Evolutionary conservation across 2,888 invertebrate species (phyloP).

Genomic region (Fragum fragum): DNA sequence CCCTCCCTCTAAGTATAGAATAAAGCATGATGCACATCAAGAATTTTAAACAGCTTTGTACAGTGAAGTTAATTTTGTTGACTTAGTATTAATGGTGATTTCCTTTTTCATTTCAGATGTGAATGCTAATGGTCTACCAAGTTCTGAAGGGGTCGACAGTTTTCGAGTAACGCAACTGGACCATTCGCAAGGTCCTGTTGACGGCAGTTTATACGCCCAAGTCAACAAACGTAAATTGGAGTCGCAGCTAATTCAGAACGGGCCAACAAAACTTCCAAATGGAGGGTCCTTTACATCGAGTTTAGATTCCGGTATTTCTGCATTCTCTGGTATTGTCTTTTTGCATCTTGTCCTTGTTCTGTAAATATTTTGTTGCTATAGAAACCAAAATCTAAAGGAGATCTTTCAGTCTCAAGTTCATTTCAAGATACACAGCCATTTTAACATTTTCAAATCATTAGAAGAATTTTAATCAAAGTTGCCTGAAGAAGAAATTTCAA

Average conservation of each 20-base stretch:
- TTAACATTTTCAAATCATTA: too few species aligned
- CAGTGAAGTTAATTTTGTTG: too few species aligned
- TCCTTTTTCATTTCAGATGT: conserved; percentile 70
- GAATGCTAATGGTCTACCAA: conserved; percentile 75
- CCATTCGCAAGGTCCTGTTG: conserved; percentile 89
- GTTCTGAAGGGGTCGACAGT: conserved; percentile 64
- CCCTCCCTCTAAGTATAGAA: too few species aligned
- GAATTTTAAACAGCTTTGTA: too few species aligned
- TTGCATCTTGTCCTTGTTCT: conserved; percentile 61
- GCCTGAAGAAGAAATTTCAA: too few species aligned
- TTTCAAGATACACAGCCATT: too few species aligned
- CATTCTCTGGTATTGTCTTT: conserved; percentile 69
- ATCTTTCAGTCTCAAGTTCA: too few species aligned
- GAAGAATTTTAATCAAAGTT: too few species aligned
- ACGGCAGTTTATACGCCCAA: conserved; percentile 95
- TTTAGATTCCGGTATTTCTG: conserved; percentile 94
- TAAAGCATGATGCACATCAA: too few species aligned
- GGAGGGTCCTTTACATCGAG: conserved; percentile 90
- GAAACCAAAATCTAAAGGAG: background rate
- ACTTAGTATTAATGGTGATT: background rate
- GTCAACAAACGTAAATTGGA: conserved; percentile 86
- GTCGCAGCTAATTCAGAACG: conserved; percentile 70
- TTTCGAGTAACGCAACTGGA: conserved; percentile 67
- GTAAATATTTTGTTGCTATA: background rate
- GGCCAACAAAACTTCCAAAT: conserved; percentile 77